Evolutionary conservation across 2,888 invertebrate species (phyloP).

Genomic region (Caenorhabditis virilis): DNA sequence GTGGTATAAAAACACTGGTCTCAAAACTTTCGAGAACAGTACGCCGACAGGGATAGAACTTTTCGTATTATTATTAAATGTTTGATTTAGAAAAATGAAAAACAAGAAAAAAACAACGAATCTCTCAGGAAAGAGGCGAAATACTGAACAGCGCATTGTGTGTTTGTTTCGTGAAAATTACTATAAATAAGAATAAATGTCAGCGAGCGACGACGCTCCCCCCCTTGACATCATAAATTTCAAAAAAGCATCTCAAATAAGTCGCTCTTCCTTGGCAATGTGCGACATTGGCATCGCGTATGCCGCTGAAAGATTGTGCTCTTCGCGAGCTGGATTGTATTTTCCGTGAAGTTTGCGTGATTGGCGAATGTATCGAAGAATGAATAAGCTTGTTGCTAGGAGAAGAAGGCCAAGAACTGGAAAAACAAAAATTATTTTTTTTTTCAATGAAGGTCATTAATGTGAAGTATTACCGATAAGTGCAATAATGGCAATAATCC

Average conservation of each 20-base stretch:
- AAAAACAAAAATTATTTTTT: constrained; percentile 11
- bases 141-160: not conserved
- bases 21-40: not conserved
- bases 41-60: too few species aligned
- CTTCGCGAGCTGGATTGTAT: constrained; percentile 66
- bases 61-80: too few species aligned
- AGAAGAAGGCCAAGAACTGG: constrained; percentile 52
- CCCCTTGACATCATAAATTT: too few species aligned
- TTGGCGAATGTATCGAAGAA: constrained; percentile 57
- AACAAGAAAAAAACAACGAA: not conserved
- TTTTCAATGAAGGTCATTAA: not conserved
- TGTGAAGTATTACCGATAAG: too few species aligned
- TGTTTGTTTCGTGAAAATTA: too few species aligned
- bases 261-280: constrained; percentile 60
- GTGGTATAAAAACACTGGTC: not conserved
- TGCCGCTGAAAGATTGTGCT: constrained; percentile 53
- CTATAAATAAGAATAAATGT: too few species aligned
- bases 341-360: constrained; percentile 57
- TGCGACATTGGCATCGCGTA: constrained; percentile 63
- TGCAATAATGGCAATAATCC: constrained; percentile 54
- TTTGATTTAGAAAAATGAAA: not conserved
- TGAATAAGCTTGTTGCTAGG: constrained; percentile 48
- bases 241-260: constrained; percentile 46
- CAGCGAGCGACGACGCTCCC: too few species aligned
- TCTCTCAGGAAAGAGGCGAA: not conserved